Base-by-base conservation (phyloP, 2,888 invertebrate species). In the Opisthograptis luteolata region DNA sequence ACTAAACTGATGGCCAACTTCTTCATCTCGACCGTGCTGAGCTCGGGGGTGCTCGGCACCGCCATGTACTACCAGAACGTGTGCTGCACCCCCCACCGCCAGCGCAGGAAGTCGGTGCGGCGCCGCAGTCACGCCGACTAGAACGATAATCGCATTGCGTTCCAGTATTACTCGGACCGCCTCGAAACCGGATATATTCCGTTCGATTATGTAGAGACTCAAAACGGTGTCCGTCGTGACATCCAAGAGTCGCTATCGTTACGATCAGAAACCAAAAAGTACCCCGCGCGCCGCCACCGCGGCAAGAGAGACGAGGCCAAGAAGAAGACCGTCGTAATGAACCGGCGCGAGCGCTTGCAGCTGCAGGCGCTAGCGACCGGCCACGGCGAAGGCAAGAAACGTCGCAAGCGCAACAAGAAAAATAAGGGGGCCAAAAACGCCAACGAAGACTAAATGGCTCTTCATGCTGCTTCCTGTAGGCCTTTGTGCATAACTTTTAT, bases 1-100 rank as follows among this genome's bases (percentile, higher is more conserved):
- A 61, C 84, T 19, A 92, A 95, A 58, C 82, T 97, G 10, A 84
- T 97, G 51, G 78, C 92, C 1, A 97, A 97, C 81, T 96, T 96
- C 75, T 74, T 87, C 2, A 92, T 96, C 51, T 96, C 96, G 2
- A 92, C 94, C 0, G 43, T 92, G 3, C 87, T 97, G 14, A 96
- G 96, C 70, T 83, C 92, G 0, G 92, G 93, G 2, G 94, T 97
- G 0, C 93, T 96, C 73, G 58, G 91, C 3, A 93, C 95, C n/a
- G 94, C 96, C 0, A 84, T 94, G 41, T 91, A 93, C 62, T 96
- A 94, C 70, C 94, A 87, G 66, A 77, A 74, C 13, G 13, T 51
- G 10, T 12, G 31, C 2, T 24, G 20, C 41, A 42, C 48, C 3
- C 31, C 42, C 3, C 54, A 53, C 3, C 60, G 58, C 2, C 12